Conservation (phyloP, 2,888 invertebrate genomes). For the Melipona bicolor region DNA sequence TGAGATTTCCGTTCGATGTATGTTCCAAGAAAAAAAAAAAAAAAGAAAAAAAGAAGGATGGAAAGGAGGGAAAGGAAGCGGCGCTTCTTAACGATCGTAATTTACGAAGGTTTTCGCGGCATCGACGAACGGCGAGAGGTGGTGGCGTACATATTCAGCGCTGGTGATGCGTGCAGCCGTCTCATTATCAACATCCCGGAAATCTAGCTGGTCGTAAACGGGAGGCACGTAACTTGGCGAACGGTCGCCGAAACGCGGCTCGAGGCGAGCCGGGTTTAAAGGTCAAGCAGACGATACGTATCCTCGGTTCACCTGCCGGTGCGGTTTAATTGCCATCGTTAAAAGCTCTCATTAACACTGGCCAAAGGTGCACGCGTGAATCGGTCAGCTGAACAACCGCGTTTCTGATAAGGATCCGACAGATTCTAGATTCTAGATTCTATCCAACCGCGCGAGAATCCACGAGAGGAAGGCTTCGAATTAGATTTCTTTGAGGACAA, state of each 20-base stretch:
- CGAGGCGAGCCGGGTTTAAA: constrained; percentile 30
- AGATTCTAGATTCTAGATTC: not conserved
- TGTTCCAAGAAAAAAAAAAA: not conserved
- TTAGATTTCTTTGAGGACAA: not conserved
- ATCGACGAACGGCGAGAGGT: not conserved
- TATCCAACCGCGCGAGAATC: not conserved
- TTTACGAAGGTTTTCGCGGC: constrained; percentile 22
- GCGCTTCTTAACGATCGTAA: constrained; percentile 21
- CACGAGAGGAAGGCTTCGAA: not conserved
- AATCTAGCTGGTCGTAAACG: constrained; percentile 38
- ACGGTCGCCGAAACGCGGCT: constrained; percentile 25
- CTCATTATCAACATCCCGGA: constrained; percentile 48
- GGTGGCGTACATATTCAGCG: constrained; percentile 23
- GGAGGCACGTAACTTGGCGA: constrained; percentile 1
- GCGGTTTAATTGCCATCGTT: constrained; percentile 63
- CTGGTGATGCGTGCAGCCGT: constrained; percentile 33
- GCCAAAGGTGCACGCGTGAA: constrained; percentile 26
- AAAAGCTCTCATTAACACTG: constrained; percentile 61
- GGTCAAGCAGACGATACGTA: constrained; percentile 57
- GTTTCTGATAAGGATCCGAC: constrained; percentile 39
- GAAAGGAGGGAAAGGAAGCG: not conserved
- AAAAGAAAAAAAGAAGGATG: not conserved
- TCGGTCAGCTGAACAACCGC: not conserved
- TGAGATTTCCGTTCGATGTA: not conserved
- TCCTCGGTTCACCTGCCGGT: constrained; percentile 60